A percentile compares a stretch with the other conserved stretches of the same genome.
phyloP scores from a whole-genome alignment of 37 sponge, comb jelly and placozoan genomes.

The Ianthella basta region DNA sequence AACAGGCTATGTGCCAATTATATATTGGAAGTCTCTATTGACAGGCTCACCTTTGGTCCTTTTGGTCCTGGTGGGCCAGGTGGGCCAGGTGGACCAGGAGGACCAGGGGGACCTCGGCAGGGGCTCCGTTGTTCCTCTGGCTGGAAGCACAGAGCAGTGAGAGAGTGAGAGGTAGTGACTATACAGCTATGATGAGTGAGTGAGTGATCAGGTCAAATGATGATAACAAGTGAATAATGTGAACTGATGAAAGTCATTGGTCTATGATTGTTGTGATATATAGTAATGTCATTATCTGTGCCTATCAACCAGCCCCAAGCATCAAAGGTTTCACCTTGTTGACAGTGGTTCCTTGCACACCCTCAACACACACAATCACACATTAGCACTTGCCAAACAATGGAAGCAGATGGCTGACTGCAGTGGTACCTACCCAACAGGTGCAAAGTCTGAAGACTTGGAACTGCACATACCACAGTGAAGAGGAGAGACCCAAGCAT shows the following conservation, averaged over 20 bases:
- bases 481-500: no score
- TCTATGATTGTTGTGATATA: no score
- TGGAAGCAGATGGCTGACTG: no score
- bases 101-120: conserved; percentile 61
- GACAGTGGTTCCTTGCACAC: neutral
- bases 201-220: neutral
- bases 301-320: no score
- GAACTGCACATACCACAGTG: no score
- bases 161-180: neutral
- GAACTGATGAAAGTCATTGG: no score
- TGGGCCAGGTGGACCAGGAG: conserved; percentile 51
- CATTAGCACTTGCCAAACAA: neutral
- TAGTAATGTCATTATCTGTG: no score
- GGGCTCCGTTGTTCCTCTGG: conserved; percentile 63
- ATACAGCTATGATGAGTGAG: neutral
- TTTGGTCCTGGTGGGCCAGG: conserved; percentile 43
- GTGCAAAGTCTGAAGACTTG: no score
- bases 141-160: conserved; percentile 23
- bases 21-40: no score
- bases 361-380: neutral
- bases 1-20: no score
- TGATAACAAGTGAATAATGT: no score
- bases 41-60: conserved; percentile 57
- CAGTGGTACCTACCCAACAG: no score
- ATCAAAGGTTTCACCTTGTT: neutral